These are phyloP conservation scores for Thelaira solivaga DNA, from an alignment of 2,888 invertebrate species.

Conservation along the genomic window DNA sequence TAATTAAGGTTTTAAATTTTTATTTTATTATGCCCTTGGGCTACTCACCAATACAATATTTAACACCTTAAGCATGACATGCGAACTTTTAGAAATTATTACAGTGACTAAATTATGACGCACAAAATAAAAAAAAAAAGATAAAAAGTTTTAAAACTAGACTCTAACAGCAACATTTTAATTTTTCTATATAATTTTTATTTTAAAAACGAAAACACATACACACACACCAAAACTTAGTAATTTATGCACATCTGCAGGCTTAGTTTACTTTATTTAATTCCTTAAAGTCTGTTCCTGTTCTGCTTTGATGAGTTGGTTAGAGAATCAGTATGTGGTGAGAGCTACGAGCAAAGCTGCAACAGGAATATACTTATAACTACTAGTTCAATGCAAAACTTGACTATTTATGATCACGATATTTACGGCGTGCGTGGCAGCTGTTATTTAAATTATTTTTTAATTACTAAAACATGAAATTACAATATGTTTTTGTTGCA, in stretches of 20 bases:
- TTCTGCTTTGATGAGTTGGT: conserved; percentile 32
- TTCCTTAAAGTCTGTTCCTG: not conserved
- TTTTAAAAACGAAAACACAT: not conserved
- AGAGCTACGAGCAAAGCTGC: not conserved
- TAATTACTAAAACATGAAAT: conserved; percentile 47
- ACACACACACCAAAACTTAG: not conserved
- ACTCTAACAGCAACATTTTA: not conserved
- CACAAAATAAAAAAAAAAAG: conserved; percentile 34
- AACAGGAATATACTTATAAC: too few species aligned
- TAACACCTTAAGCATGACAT: conserved; percentile 58
- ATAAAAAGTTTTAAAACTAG: conserved; percentile 17
- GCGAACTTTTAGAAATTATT: conserved; percentile 8
- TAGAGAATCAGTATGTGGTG: conserved; percentile 31
- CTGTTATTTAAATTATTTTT: conserved; percentile 44
- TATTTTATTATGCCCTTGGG: conserved; percentile 35
- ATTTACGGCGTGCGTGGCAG: conserved; percentile 19
- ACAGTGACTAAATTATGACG: conserved; percentile 17
- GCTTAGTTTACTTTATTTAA: not conserved
- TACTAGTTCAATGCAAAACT: not conserved
- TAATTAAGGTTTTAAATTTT: conserved; percentile 16
- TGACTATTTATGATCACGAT: conserved; percentile 7
- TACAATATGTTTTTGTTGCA: conserved; percentile 26
- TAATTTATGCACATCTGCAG: conserved; percentile 50
- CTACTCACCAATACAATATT: conserved; percentile 43
- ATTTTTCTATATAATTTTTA: conserved; percentile 28